Evolutionary conservation across 2,113 vertebrate species (phyloP).

Genomic region (Pangasianodon gigas): DNA sequence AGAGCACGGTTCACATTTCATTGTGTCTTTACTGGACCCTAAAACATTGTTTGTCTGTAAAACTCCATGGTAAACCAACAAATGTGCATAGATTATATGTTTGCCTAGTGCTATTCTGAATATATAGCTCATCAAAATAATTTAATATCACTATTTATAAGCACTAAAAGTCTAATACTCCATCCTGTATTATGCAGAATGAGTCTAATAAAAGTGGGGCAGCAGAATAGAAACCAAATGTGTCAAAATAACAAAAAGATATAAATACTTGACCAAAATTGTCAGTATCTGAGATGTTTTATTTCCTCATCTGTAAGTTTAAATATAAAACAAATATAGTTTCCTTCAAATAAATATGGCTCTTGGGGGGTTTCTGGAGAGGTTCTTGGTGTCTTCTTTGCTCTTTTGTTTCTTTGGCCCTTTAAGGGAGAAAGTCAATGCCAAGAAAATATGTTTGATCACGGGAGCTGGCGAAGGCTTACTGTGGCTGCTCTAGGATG

Average conservation of each 20-base stretch:
- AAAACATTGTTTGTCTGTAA: slow-evolving; percentile 56
- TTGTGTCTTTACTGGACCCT: slow-evolving; percentile 51
- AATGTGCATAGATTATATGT: neutral
- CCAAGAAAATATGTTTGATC: slow-evolving; percentile 73
- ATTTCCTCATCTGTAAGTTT: slow-evolving; percentile 29
- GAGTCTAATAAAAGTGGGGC: neutral
- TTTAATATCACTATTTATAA: slow-evolving; percentile 28
- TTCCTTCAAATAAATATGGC: slow-evolving; percentile 18
- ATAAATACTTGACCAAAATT: slow-evolving; percentile 1
- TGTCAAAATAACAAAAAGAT: neutral
- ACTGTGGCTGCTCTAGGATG: slow-evolving; percentile 71
- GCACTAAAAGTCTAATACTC: slow-evolving; percentile 7
- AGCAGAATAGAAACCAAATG: neutral
- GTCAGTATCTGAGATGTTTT: slow-evolving; percentile 2
- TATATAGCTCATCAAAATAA: slow-evolving; percentile 35
- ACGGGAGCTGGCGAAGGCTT: slow-evolving; percentile 69
- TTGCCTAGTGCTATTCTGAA: slow-evolving; percentile 13
- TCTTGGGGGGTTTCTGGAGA: slow-evolving; percentile 45
- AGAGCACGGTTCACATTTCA: slow-evolving; percentile 51
- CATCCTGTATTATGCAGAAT: neutral
- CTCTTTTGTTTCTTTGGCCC: slow-evolving; percentile 61
- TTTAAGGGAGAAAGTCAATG: slow-evolving; percentile 67
- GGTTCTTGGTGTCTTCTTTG: slow-evolving; percentile 69
- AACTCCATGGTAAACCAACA: slow-evolving; percentile 47
- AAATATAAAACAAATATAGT: slow-evolving; percentile 19